These are phyloP conservation scores for Neolamprologus kungweensis DNA, from an alignment of 2,113 vertebrate species.

Conservation along the genomic window DNA sequence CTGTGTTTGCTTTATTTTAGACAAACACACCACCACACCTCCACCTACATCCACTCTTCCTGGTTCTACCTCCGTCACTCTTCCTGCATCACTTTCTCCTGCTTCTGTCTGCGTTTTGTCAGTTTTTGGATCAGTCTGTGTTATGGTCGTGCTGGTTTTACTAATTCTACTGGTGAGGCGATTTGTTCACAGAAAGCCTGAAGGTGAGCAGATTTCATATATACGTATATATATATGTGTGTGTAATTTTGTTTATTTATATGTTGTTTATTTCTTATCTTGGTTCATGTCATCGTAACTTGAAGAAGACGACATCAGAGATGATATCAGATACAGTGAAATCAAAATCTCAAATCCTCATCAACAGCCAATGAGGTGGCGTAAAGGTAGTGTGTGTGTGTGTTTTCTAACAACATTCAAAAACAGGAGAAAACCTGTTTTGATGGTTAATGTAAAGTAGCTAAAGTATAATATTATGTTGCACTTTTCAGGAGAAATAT, in stretches of 20 bases:
- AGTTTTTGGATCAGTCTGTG: not conserved
- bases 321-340: not conserved
- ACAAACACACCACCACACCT: rapidly evolving
- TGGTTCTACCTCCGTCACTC: not conserved
- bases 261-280: not conserved
- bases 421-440: rapidly evolving
- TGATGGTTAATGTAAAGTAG: not conserved
- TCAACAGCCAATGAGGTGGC: not conserved
- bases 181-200: not conserved
- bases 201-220: rapidly evolving
- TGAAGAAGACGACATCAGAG: not conserved
- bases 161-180: not conserved
- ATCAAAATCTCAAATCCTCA: not conserved
- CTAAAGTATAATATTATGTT: not conserved
- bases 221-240: rapidly evolving
- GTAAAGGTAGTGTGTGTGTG: not conserved
- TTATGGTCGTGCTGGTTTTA: not conserved
- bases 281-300: not conserved
- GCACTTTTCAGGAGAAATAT: not conserved
- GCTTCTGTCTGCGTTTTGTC: rapidly evolving
- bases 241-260: too few relatives aligned
- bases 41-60: too few relatives aligned
- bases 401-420: not conserved
- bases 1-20: not conserved
- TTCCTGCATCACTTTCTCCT: not conserved